Conservation (phyloP, 2,113 vertebrate genomes). For the Solenodon paradoxus region DNA sequence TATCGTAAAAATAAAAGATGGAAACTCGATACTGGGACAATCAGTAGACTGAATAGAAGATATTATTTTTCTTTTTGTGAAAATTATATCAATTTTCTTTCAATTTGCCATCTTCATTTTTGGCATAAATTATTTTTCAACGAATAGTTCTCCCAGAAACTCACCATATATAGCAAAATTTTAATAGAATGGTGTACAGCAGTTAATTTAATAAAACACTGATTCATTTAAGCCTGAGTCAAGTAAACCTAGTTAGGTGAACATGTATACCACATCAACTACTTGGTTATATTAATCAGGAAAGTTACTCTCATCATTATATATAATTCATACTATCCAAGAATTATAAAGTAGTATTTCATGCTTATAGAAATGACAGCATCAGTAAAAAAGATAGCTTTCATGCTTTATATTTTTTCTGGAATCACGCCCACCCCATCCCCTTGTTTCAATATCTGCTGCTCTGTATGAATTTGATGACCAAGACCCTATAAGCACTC, state of each 20-base stretch:
- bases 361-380: background rate
- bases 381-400: background rate
- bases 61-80: background rate
- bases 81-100: background rate
- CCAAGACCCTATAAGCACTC: background rate
- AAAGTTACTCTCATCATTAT: background rate
- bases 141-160: background rate
- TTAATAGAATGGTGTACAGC: background rate
- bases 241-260: background rate
- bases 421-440: background rate
- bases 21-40: background rate
- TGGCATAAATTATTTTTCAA: background rate
- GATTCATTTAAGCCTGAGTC: background rate
- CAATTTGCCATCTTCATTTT: background rate
- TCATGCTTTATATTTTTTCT: background rate
- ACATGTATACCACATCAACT: slow-evolving; percentile 16
- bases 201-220: slow-evolving; percentile 10
- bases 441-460: background rate
- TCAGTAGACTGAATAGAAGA: background rate
- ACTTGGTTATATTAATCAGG: background rate
- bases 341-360: background rate
- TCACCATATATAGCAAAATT: background rate
- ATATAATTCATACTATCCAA: background rate
- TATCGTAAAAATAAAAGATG: background rate
- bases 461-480: background rate